Evolutionary conservation across 2,113 vertebrate genomes (phyloP).

Genomic region (Crotophaga sulcirostris): DNA sequence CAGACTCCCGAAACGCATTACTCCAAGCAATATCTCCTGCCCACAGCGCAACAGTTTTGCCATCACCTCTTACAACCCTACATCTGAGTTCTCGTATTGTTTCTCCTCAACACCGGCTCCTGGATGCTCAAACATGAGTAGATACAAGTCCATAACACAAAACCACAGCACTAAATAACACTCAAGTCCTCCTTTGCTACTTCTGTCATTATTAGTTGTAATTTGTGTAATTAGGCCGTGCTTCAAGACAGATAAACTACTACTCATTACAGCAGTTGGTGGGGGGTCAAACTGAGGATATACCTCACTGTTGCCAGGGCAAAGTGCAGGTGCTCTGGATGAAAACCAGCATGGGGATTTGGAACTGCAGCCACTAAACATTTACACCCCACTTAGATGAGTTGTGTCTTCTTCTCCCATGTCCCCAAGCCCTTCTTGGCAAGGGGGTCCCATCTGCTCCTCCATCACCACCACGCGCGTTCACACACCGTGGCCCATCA

Average conservation of each 20-base stretch:
- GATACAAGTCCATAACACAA: background rate
- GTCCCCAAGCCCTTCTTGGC: background rate
- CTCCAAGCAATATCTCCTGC: background rate
- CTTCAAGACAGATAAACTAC: background rate
- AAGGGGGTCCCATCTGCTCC: background rate
- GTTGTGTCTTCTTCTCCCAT: background rate
- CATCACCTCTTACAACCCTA: accelerated
- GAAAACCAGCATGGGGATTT: background rate
- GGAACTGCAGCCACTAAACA: background rate
- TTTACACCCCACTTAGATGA: background rate
- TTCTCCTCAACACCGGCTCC: accelerated
- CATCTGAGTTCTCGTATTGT: accelerated
- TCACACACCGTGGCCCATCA: accelerated
- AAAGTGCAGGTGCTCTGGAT: background rate
- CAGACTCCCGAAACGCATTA: background rate
- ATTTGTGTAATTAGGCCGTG: accelerated
- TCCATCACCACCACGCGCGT: accelerated
- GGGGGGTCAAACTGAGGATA: background rate
- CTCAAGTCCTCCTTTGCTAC: background rate
- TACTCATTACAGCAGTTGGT: background rate
- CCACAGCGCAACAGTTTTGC: background rate
- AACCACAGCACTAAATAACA: background rate
- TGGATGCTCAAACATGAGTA: too few species aligned
- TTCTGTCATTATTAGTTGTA: background rate
- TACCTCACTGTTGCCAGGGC: background rate